phyloP scores from a whole-genome alignment of 2,888 invertebrate species.

The Leucoptera coffeella region DNA sequence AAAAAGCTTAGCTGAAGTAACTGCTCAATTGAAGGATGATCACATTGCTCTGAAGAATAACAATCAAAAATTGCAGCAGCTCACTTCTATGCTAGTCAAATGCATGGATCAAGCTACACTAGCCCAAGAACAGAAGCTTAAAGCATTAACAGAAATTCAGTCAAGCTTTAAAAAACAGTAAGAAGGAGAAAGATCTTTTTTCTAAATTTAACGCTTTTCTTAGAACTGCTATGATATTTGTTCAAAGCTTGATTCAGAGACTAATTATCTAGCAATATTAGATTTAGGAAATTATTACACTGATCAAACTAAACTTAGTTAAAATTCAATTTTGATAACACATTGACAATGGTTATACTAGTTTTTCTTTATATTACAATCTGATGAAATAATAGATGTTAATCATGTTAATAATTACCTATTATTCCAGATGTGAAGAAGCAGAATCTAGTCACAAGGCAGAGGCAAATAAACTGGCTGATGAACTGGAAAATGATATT shows the following conservation, averaged over 20 bases:
- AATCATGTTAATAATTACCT: no score
- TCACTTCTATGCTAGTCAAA: slow-evolving; percentile 22
- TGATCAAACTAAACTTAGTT: no score
- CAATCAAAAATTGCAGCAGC: slow-evolving; percentile 29
- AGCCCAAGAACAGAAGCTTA: slow-evolving; percentile 25
- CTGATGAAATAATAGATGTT: no score
- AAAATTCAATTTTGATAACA: no score
- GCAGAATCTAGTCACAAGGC: slow-evolving; percentile 20
- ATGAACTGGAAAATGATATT: slow-evolving; percentile 27
- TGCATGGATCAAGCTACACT: slow-evolving; percentile 25
- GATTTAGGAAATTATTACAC: no score
- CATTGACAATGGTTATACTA: no score
- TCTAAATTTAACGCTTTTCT: no score
- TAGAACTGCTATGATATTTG: no score
- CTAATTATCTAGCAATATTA: no score
- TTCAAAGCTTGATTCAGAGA: no score
- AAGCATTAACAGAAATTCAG: slow-evolving; percentile 21
- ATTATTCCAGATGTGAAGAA: slow-evolving; percentile 20
- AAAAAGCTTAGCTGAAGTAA: slow-evolving; percentile 18
- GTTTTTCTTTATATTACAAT: no score
- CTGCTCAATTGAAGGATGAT: slow-evolving; percentile 23
- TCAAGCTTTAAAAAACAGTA: slow-evolving; percentile 25
- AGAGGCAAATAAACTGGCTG: slow-evolving; percentile 21
- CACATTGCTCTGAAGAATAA: slow-evolving; percentile 26
- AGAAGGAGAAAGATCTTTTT: no score